A percentile compares a stretch with the other conserved stretches of the same genome.
phyloP scores from a whole-genome alignment of 2,888 invertebrate species.

The Diplolepis rosae region DNA sequence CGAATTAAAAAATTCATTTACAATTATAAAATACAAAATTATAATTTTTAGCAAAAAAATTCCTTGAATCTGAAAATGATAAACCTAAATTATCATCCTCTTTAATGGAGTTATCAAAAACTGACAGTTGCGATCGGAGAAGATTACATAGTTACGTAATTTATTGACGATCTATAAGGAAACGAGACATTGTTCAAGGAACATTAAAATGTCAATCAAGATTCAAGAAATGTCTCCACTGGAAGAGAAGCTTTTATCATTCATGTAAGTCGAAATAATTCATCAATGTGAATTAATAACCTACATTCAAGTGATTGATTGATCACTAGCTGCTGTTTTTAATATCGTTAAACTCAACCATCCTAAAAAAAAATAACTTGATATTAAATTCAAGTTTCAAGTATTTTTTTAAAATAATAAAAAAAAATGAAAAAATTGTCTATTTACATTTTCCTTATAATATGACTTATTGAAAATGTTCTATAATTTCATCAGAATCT shows the following conservation, averaged over 20 bases:
- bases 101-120: not conserved
- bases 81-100: not conserved
- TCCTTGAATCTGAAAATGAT: not conserved
- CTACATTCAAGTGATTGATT: not conserved
- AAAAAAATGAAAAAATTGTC: not conserved
- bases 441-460: not conserved
- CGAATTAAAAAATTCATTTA: too few species aligned
- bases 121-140: not conserved
- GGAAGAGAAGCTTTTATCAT: slow-evolving; percentile 20
- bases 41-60: too few species aligned
- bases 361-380: not conserved
- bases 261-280: not conserved
- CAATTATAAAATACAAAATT: too few species aligned
- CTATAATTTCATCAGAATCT: slow-evolving; percentile 1
- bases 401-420: too few species aligned
- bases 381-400: not conserved
- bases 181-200: not conserved
- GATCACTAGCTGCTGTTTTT: not conserved
- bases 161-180: not conserved
- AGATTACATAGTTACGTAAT: not conserved
- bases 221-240: slow-evolving; percentile 26
- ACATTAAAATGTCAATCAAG: slow-evolving; percentile 12
- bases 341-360: not conserved
- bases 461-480: not conserved
- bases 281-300: slow-evolving; percentile 3